These are phyloP conservation scores for Muscicapa adusta DNA, from an alignment of 2,113 vertebrate species.

Conservation along the genomic window DNA sequence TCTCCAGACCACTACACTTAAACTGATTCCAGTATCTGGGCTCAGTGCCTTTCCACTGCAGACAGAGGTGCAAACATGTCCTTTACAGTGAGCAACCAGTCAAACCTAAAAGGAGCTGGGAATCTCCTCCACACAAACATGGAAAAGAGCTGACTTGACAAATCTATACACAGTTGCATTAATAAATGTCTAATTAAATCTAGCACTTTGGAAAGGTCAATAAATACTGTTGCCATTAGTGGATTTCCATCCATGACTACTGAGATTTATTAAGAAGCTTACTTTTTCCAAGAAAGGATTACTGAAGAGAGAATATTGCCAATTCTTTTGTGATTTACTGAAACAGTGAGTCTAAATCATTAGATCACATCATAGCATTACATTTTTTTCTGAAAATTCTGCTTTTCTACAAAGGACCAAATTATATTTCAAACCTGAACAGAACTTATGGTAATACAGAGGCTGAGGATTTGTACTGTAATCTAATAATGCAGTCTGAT, in stretches of 20 bases:
- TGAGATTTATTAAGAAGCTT: slow-evolving; percentile 59
- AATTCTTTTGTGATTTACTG: slow-evolving; percentile 6
- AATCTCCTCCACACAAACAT: background rate
- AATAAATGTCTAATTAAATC: slow-evolving; percentile 47
- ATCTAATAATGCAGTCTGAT: background rate
- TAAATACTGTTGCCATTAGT: slow-evolving; percentile 28
- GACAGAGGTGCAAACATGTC: background rate
- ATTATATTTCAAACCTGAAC: background rate
- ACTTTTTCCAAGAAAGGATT: slow-evolving; percentile 57
- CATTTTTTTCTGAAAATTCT: slow-evolving; percentile 1
- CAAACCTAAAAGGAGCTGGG: background rate
- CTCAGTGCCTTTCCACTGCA: background rate
- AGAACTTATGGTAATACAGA: background rate
- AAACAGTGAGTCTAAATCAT: slow-evolving; percentile 15
- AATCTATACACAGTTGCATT: background rate
- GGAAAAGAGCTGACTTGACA: slow-evolving; percentile 20
- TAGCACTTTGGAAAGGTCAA: slow-evolving; percentile 43
- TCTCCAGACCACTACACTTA: background rate
- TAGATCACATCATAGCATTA: slow-evolving; percentile 23
- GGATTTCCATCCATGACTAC: slow-evolving; percentile 27
- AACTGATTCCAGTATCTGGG: background rate
- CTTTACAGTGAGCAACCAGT: background rate
- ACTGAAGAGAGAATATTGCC: slow-evolving; percentile 15
- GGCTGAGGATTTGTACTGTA: background rate
- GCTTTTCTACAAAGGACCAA: background rate